These are phyloP conservation scores for Orientallactaga bullata DNA, from an alignment of 2,113 vertebrate genomes.

Conservation along the genomic window DNA sequence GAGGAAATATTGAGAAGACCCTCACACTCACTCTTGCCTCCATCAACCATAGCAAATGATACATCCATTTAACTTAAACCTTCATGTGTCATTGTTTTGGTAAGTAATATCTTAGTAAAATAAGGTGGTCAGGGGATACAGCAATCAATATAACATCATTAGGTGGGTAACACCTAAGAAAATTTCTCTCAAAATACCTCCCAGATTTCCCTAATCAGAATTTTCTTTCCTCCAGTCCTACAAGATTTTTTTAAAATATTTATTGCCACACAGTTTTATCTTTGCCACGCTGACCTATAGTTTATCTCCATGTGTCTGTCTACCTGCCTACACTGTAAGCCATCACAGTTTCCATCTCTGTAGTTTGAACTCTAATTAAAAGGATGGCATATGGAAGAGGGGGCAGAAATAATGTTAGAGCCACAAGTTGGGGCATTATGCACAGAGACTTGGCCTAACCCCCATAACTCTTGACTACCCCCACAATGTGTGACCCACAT, in stretches of 20 bases:
- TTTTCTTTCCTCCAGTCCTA: neutral
- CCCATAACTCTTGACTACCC: no score
- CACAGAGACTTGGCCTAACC: no score
- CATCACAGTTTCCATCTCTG: neutral
- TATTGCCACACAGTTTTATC: neutral
- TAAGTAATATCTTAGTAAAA: neutral
- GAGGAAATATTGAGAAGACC: neutral
- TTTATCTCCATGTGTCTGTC: neutral
- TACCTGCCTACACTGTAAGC: neutral
- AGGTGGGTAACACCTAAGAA: neutral
- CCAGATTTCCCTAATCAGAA: neutral
- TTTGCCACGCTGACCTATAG: neutral
- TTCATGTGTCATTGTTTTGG: neutral
- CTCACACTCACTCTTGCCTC: neutral
- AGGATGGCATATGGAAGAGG: neutral
- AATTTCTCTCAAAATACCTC: neutral
- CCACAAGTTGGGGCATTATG: no score
- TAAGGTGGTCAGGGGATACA: neutral
- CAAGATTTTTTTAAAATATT: neutral
- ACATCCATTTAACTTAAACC: neutral
- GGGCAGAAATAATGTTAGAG: no score
- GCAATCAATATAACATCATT: neutral
- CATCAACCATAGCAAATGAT: neutral
- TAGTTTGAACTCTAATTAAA: neutral
- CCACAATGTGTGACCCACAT: no score